Percentiles rank a stretch among this genome's conserved stretches.
Evolutionary conservation across 2,113 vertebrate genomes (phyloP).

Genomic region (Australoheros scitulus): DNA sequence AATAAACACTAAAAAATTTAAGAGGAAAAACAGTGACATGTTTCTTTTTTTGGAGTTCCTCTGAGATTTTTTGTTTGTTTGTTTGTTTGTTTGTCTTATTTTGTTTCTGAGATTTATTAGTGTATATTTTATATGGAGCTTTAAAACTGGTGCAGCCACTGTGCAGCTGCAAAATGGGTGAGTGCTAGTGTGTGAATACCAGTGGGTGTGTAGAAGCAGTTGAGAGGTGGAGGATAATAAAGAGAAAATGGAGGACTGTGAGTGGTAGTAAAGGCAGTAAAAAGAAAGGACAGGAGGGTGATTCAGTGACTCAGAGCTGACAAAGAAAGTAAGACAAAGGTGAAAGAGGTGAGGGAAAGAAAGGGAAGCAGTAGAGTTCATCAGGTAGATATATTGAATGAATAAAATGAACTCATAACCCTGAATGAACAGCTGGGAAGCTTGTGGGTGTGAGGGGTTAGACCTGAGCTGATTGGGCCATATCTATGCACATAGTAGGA

Average conservation of each 20-base stretch:
- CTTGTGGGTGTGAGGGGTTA: neutral
- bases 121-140: slow-evolving; percentile 37
- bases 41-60: slow-evolving; percentile 45
- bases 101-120: slow-evolving; percentile 64
- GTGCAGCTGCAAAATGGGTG: slow-evolving; percentile 44
- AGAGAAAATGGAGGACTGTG: slow-evolving; percentile 41
- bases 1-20: slow-evolving; percentile 6
- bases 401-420: slow-evolving; percentile 33
- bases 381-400: slow-evolving; percentile 22
- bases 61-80: neutral
- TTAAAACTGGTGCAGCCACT: slow-evolving; percentile 51
- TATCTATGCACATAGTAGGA: neutral
- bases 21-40: slow-evolving; percentile 36
- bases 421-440: slow-evolving; percentile 17
- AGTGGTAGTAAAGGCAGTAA: slow-evolving; percentile 36
- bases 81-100: slow-evolving; percentile 4
- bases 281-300: slow-evolving; percentile 32
- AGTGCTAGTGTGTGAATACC: neutral
- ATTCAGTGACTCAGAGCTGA: slow-evolving; percentile 28
- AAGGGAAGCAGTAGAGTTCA: neutral
- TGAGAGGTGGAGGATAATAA: slow-evolving; percentile 43
- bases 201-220: slow-evolving; percentile 10
- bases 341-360: neutral
- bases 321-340: neutral
- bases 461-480: slow-evolving; percentile 19